Evolutionary conservation across 2,797 vertebrate genomes (phyloP), one percentile per base, ranked within the genome.

Genomic region (Thripadectes ignobilis): DNA sequence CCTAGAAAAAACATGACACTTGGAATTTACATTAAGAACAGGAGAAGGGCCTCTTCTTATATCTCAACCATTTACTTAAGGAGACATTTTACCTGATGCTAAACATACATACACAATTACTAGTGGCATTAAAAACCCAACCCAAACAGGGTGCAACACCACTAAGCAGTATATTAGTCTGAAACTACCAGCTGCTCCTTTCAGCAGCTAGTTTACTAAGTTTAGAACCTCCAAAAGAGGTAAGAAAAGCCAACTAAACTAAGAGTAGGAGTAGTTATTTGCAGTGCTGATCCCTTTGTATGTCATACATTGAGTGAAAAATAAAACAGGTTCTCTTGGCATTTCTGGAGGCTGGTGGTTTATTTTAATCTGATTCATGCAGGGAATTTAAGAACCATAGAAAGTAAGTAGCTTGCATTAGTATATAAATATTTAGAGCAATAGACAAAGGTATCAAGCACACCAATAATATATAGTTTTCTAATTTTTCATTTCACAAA

Each of bases 1-100:
- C 99, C 99, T 99, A 58, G 22, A n/a, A 38, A 49, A 86, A 89
- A 85, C 2, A 29, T 12, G n/a, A 36, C 1, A 69, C 46, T 84
- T 74, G 15, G 3, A 67, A 65, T 10, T 87, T 18, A 62, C 11
- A 29, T 26, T 3, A 62, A 43, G 5, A 81, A 38, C 13, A 52
- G 29, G 7, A 73, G 13, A 41, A 89, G 14, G 81, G 10, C 17
- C 32, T 38, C 43, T 49, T 67, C 3, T 54, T 21, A 54, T 54
- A 32, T 32, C 52, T 54, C 20, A 54, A 18, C 43, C 4, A 12
- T n/a, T 75, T 74, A 45, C 29, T 71, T 41, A 32, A 23, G 6
- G 9, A 75, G n/a, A 19, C 8, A 36, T 82, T 67, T 17, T 46
- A 4, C 38, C 8, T 57, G 49, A 38, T 10, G 6, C 30, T 57